Evolutionary conservation across 2,797 vertebrate genomes (phyloP).

Genomic region (Synaphobranchus kaupii): DNA sequence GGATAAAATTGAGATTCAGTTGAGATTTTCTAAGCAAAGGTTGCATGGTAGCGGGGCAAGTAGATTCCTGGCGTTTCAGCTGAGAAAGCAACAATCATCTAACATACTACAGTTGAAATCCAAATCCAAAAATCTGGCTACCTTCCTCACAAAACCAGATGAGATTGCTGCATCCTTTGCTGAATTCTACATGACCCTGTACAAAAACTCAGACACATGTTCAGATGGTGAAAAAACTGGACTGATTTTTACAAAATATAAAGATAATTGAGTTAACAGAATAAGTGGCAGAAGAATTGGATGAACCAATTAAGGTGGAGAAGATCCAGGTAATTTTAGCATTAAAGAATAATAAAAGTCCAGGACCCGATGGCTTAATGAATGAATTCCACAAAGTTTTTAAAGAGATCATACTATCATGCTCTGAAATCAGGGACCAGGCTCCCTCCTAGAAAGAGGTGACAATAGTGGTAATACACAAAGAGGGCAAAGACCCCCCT

Average conservation of each 20-base stretch:
- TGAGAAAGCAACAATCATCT: conserved; percentile 20
- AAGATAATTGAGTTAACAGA: conserved; percentile 24
- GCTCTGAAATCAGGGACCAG: too few relatives aligned
- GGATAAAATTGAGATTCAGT: too few relatives aligned
- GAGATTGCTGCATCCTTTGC: conserved; percentile 28
- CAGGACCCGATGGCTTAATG: conserved; percentile 21
- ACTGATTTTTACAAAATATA: conserved; percentile 22
- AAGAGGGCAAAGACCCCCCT: conserved; percentile 38
- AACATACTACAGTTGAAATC: conserved; percentile 36
- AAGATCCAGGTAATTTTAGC: conserved; percentile 15
- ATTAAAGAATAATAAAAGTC: conserved; percentile 38
- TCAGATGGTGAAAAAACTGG: neutral
- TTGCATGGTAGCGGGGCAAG: too few relatives aligned
- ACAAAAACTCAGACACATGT: conserved; percentile 22
- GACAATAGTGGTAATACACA: conserved; percentile 36
- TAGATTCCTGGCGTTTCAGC: conserved; percentile 21
- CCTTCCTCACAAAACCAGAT: conserved; percentile 29
- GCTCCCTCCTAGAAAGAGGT: conserved; percentile 33
- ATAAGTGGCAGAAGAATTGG: too few relatives aligned
- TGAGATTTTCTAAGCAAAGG: too few relatives aligned
- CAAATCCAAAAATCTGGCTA: neutral
- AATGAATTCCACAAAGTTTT: conserved; percentile 38
- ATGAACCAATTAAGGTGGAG: too few relatives aligned
- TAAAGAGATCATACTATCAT: too few relatives aligned
- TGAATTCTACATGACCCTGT: conserved; percentile 29